A percentile compares a stretch with the other conserved stretches of the same genome.
Conservation (phyloP, 2,797 vertebrate genomes). For the Helostoma temminkii region DNA sequence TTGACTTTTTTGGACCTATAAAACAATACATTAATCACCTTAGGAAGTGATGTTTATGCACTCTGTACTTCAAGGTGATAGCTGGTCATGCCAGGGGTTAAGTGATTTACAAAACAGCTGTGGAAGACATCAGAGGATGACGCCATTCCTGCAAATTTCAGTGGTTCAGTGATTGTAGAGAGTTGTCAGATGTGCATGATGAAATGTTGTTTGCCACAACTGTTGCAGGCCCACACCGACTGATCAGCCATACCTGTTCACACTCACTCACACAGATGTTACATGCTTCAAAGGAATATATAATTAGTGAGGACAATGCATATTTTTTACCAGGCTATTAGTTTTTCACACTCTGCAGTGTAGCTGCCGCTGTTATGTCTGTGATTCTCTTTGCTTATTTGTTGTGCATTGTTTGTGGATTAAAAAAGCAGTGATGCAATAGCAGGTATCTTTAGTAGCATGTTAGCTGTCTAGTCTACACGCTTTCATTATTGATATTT, state of each 20-base stretch:
- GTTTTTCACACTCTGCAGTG: background rate
- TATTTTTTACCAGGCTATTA: background rate
- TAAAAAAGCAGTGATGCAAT: constrained; percentile 4
- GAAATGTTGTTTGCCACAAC: constrained; percentile 13
- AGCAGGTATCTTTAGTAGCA: constrained; percentile 13
- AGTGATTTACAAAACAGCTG: constrained; percentile 45
- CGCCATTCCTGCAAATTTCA: background rate
- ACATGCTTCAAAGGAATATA: constrained; percentile 7
- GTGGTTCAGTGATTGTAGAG: background rate
- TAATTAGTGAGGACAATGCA: background rate
- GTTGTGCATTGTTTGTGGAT: background rate
- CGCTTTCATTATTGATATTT: constrained; percentile 56
- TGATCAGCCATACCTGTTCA: constrained; percentile 2
- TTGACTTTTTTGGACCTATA: constrained; percentile 21
- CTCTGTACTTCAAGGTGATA: constrained; percentile 13
- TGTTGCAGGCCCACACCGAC: background rate
- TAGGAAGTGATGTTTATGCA: constrained; percentile 22
- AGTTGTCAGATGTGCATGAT: constrained; percentile 16
- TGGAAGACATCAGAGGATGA: background rate
- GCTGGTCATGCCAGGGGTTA: constrained; percentile 12
- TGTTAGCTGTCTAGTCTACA: constrained; percentile 13
- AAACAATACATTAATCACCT: constrained; percentile 13
- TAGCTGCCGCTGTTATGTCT: constrained; percentile 4
- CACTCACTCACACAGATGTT: constrained; percentile 9
- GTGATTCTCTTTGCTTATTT: constrained; percentile 16